Evolutionary conservation across 2,797 vertebrate species (phyloP).

Genomic region (Trachops cirrhosus): DNA sequence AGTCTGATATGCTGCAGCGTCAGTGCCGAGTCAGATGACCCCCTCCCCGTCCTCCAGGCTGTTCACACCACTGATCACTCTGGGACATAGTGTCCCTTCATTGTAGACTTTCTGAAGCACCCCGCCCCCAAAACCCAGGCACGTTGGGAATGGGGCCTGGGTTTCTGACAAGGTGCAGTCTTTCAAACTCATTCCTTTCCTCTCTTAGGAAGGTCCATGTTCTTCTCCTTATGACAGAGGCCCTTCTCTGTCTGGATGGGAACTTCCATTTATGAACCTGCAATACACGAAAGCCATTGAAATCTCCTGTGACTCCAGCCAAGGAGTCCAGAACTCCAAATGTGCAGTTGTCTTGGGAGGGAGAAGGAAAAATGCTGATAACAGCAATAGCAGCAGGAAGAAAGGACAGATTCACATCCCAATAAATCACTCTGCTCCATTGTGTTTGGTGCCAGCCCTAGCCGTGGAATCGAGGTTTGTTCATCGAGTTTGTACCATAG

Average conservation of each 20-base stretch:
- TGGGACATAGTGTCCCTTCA: too few species aligned
- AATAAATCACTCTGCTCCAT: not conserved
- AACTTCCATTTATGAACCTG: not conserved
- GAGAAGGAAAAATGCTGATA: not conserved
- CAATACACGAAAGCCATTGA: not conserved
- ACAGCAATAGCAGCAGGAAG: not conserved
- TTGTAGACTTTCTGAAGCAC: not conserved
- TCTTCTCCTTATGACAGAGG: not conserved
- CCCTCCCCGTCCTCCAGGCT: not conserved
- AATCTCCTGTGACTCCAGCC: not conserved
- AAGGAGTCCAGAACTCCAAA: not conserved
- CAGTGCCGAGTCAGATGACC: not conserved
- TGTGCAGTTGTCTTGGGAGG: not conserved
- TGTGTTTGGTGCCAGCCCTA: not conserved
- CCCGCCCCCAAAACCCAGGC: not conserved
- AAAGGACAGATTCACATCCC: not conserved
- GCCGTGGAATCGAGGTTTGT: not conserved
- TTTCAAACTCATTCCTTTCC: not conserved
- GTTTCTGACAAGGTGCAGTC: not conserved
- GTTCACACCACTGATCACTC: not conserved
- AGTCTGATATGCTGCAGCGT: not conserved
- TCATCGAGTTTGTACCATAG: not conserved
- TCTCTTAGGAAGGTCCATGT: not conserved
- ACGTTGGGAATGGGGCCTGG: not conserved
- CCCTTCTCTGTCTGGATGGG: not conserved